Base-by-base conservation (phyloP, 2,888 invertebrate genomes). In the Cephus pulcher region DNA sequence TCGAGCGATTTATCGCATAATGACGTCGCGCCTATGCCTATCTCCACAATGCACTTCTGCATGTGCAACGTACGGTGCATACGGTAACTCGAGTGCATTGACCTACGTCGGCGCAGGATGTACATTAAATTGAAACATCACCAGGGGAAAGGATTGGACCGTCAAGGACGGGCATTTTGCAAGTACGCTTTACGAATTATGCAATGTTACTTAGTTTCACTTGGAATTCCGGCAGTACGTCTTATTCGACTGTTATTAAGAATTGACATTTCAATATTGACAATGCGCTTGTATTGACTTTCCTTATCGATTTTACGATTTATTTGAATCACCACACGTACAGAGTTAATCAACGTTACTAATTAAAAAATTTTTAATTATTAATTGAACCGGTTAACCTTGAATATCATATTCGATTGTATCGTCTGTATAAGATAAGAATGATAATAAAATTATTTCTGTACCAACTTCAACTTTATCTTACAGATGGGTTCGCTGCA, bases 401-500 rank as follows among this genome's bases (percentile, higher is more conserved):
- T 56, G 2, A 56, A 56, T 23, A 23, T 56, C 56, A 23, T 1
- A 23, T 56, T 56, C 15, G 56, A 23, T 23, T 9, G 56, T 23
- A 23, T 56, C 56, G 2, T 9, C 56, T 9, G 56, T 9, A 23
- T 56, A 2, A 23, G 15, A 6, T 15, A 40, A 40, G 15, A 40
- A 40, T 4, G 15, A 37, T 37, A 15, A 15, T 6, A 56, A 56
- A 15, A 56, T 23, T 56, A 9, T 9, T 56, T 56, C 56, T 56
- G 0, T 56, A 23, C 23, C 15, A 40, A 15, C 40, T 15, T 12
- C 15, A 40, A 23, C 4, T 56, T 56, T 23, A 56, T 11, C 11
- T 75, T 32, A 32, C 81, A 89, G 88, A 97, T 97, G 96, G 96
- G 96, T 76, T 95, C 96, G 4, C 92, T 96, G 86, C 96, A 95